phyloP scores from a whole-genome alignment of 2,797 vertebrate genomes.

The Poeciliopsis infans region DNA sequence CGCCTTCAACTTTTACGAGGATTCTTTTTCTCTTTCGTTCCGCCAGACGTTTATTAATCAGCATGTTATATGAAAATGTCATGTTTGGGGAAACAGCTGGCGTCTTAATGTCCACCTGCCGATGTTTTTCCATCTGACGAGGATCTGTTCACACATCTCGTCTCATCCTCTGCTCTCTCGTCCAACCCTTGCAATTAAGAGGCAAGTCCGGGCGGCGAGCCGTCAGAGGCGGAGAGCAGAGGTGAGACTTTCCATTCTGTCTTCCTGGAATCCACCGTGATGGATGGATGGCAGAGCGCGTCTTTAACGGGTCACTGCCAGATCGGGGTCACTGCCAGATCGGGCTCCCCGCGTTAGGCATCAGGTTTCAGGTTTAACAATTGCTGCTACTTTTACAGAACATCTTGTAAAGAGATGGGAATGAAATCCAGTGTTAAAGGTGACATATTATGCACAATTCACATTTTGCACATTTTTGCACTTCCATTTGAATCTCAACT shows the following conservation, averaged over 20 bases:
- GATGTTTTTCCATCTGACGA: constrained; percentile 46
- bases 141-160: constrained; percentile 25
- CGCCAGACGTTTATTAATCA: constrained; percentile 52
- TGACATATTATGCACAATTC: too few relatives aligned
- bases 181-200: constrained; percentile 55
- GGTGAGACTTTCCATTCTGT: constrained; percentile 75
- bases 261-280: constrained; percentile 68
- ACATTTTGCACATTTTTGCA: too few relatives aligned
- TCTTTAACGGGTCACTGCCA: constrained; percentile 30
- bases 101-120: constrained; percentile 51
- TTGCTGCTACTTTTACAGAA: background rate
- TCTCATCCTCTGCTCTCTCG: constrained; percentile 18
- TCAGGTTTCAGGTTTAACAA: background rate
- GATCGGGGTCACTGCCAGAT: constrained; percentile 33
- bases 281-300: constrained; percentile 62
- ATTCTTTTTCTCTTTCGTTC: constrained; percentile 50
- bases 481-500: too few relatives aligned
- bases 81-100: constrained; percentile 68
- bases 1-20: constrained; percentile 44
- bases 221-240: constrained; percentile 27
- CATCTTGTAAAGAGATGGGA: background rate
- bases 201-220: constrained; percentile 58
- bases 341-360: constrained; percentile 29
- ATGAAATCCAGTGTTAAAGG: too few relatives aligned
- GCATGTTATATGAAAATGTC: constrained; percentile 39